Percentiles rank a stretch among this genome's conserved stretches.
phyloP scores from a whole-genome alignment of 2,888 invertebrate genomes.

The Gisinianus flammeolus region DNA sequence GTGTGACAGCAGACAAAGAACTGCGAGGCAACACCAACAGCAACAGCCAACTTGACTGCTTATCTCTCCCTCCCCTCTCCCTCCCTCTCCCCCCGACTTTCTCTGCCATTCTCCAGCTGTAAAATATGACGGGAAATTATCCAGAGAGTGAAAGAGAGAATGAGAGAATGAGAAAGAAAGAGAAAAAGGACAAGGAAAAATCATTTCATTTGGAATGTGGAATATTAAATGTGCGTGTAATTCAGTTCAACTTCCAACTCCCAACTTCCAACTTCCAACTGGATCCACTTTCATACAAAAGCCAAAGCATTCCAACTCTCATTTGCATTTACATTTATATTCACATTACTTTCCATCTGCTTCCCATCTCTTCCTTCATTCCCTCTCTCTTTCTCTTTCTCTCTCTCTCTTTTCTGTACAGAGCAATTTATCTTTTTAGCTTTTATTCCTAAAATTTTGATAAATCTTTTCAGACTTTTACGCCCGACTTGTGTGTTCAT shows the following conservation, averaged over 20 bases:
- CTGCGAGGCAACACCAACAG: no score
- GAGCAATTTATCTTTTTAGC: no score
- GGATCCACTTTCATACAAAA: no score
- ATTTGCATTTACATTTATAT: no score
- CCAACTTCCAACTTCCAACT: no score
- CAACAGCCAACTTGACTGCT: neutral
- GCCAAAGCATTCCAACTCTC: no score
- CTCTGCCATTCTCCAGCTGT: neutral
- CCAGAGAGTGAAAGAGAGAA: constrained; percentile 24
- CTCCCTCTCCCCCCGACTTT: neutral
- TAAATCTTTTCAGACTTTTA: no score
- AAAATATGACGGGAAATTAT: neutral
- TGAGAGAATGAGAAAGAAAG: neutral
- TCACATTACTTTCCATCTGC: neutral
- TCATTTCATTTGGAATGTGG: no score
- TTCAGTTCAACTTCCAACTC: no score
- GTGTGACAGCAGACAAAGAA: neutral
- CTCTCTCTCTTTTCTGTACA: neutral
- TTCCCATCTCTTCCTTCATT: neutral
- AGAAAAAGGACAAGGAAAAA: no score
- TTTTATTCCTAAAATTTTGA: no score
- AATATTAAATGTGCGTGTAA: neutral
- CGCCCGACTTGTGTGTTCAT: no score
- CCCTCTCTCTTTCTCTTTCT: neutral
- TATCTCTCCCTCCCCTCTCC: neutral